Evolutionary conservation across 2,113 vertebrate species (phyloP).

Genomic region (Hippopotamus amphibius): DNA sequence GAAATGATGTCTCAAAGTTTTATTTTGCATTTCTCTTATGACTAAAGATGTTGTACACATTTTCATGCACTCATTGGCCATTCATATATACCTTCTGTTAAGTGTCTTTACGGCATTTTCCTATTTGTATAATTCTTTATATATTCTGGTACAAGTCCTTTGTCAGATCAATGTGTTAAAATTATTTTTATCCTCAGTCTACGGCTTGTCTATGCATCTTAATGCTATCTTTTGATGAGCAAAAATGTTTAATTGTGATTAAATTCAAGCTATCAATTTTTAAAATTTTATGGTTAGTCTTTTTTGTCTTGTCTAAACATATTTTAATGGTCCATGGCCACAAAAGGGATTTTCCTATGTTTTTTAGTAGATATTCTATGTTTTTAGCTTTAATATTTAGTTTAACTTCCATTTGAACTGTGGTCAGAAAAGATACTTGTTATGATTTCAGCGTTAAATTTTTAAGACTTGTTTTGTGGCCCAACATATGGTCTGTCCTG

Average conservation of each 20-base stretch:
- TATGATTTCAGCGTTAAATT: too few relatives aligned
- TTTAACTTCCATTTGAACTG: background rate
- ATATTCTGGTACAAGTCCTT: background rate
- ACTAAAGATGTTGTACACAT: background rate
- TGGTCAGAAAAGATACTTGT: too few relatives aligned
- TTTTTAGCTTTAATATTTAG: background rate
- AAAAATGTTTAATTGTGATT: background rate
- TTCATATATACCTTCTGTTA: background rate
- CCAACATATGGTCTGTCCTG: too few relatives aligned
- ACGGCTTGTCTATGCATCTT: background rate
- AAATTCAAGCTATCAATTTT: background rate
- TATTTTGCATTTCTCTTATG: background rate
- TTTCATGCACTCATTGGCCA: background rate
- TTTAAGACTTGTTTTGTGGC: too few relatives aligned
- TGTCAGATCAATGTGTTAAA: background rate
- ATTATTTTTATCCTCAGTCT: background rate
- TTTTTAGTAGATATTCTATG: background rate
- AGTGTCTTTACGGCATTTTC: background rate
- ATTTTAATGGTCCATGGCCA: background rate
- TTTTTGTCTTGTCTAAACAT: background rate
- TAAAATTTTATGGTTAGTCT: background rate
- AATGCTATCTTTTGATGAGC: background rate
- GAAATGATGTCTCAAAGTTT: background rate
- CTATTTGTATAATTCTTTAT: background rate
- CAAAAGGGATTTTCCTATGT: background rate